Conservation (phyloP, 92 coral and sea anemone genomes). For the Heliopora coerulea region DNA sequence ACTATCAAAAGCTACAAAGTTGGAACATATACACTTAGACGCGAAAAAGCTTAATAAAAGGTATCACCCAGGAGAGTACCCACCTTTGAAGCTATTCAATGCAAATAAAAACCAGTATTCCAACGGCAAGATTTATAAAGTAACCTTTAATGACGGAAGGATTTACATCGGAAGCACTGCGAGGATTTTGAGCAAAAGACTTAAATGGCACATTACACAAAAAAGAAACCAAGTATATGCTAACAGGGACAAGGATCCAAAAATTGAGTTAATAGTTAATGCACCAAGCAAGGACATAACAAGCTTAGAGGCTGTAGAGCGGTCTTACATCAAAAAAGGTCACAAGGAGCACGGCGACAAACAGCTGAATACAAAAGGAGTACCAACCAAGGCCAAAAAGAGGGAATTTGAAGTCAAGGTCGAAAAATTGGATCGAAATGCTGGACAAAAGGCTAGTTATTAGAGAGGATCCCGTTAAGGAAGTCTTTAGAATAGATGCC, state of each 20-base stretch:
- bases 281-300: slow-evolving; percentile 50
- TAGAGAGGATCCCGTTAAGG: too few species aligned
- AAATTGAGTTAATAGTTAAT: slow-evolving; percentile 31
- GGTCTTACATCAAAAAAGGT: too few species aligned
- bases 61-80: slow-evolving; percentile 11
- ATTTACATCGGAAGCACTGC: slow-evolving; percentile 46
- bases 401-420: too few species aligned
- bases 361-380: too few species aligned
- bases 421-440: too few species aligned
- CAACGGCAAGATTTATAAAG: slow-evolving; percentile 46
- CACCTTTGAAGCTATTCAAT: slow-evolving; percentile 18
- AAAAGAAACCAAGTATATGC: slow-evolving; percentile 39
- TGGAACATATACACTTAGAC: slow-evolving; percentile 31
- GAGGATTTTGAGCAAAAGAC: slow-evolving; percentile 6
- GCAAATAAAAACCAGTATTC: slow-evolving; percentile 28
- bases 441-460: too few species aligned
- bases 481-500: too few species aligned
- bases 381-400: too few species aligned
- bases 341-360: too few species aligned
- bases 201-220: slow-evolving; percentile 42
- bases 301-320: too few species aligned
- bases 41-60: slow-evolving; percentile 10
- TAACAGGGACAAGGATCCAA: slow-evolving; percentile 11
- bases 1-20: slow-evolving; percentile 28
- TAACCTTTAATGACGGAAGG: slow-evolving; percentile 13